Percentiles rank a stretch among this genome's conserved stretches.
phyloP scores from a whole-genome alignment of 2,888 invertebrate genomes.

The Linnaemya vulpina region DNA sequence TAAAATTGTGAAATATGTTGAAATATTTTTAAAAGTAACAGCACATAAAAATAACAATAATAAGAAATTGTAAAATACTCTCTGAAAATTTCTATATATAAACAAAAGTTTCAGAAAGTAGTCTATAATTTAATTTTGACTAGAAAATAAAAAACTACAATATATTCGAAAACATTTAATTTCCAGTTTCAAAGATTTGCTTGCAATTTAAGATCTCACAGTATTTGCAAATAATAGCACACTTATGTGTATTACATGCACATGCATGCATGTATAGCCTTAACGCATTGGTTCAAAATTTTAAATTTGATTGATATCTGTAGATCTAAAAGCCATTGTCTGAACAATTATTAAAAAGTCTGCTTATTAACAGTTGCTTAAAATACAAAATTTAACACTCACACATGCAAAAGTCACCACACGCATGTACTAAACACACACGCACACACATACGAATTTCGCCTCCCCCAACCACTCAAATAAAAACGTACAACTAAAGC shows the following conservation, averaged over 20 bases:
- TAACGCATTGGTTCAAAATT: background rate
- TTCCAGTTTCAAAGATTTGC: background rate
- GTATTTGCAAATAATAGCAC: too few relatives aligned
- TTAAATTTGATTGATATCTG: slow-evolving; percentile 34
- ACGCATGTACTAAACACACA: background rate
- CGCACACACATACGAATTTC: background rate
- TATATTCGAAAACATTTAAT: too few relatives aligned
- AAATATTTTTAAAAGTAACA: too few relatives aligned
- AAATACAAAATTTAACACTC: slow-evolving; percentile 37
- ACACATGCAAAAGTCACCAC: background rate
- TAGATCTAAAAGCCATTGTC: background rate
- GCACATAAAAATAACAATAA: too few relatives aligned
- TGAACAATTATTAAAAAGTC: slow-evolving; percentile 38
- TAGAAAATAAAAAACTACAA: too few relatives aligned
- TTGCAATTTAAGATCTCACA: too few relatives aligned
- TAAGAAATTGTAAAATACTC: too few relatives aligned
- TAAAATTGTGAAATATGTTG: too few relatives aligned
- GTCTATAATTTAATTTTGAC: too few relatives aligned
- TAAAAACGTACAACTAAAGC: slow-evolving; percentile 30
- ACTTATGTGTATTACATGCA: background rate
- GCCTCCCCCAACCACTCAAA: slow-evolving; percentile 19
- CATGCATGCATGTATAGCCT: background rate
- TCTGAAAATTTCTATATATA: too few relatives aligned
- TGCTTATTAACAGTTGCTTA: slow-evolving; percentile 47
- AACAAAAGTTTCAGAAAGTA: too few relatives aligned